These are phyloP conservation scores for Tauraco hartlaubi DNA, from an alignment of 2,797 vertebrate species.

Conservation along the genomic window DNA sequence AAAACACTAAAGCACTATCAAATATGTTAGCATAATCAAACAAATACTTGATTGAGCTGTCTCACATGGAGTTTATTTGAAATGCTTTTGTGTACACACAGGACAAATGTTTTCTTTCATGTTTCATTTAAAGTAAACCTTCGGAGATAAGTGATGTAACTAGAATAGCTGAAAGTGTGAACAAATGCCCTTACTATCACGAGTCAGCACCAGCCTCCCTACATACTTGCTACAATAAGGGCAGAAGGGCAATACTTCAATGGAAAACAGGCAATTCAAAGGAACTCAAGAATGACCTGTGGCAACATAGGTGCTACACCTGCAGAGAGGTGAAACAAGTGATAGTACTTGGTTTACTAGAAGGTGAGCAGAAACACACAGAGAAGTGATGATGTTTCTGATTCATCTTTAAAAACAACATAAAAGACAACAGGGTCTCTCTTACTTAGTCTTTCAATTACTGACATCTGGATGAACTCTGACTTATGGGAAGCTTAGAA, in stretches of 20 bases:
- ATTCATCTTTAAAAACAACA: background rate
- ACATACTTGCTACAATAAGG: background rate
- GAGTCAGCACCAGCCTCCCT: background rate
- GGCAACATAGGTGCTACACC: background rate
- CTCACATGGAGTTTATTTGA: background rate
- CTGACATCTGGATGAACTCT: background rate
- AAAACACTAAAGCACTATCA: background rate
- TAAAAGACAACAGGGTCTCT: background rate
- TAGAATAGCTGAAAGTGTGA: background rate
- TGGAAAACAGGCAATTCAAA: background rate
- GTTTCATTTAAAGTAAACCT: background rate
- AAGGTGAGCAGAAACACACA: background rate
- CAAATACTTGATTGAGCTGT: background rate
- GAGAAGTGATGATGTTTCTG: background rate
- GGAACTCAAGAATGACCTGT: background rate
- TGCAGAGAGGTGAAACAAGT: background rate
- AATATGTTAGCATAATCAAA: background rate
- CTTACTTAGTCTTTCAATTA: background rate
- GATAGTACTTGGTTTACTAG: background rate
- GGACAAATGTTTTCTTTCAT: background rate
- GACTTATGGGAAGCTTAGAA: background rate
- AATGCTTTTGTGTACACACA: background rate
- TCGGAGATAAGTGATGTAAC: background rate
- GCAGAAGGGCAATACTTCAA: background rate
- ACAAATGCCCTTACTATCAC: background rate